These are phyloP conservation scores for Prolemur simus DNA, from an alignment of 2,113 vertebrate species.

Conservation along the genomic window DNA sequence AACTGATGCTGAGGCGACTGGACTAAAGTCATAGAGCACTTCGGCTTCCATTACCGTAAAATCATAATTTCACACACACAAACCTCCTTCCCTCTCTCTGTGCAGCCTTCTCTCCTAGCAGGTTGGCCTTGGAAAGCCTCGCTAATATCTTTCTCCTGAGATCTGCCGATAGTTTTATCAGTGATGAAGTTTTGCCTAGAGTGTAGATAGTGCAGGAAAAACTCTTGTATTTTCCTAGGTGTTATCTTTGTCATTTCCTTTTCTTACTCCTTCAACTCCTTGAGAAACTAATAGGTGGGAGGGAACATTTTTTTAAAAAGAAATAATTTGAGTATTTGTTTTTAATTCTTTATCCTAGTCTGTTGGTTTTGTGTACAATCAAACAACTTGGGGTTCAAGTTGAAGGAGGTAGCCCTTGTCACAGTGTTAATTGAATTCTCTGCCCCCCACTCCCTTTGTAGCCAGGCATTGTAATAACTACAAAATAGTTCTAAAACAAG, in stretches of 20 bases:
- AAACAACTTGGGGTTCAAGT: not conserved
- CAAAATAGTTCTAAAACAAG: conserved; percentile 46
- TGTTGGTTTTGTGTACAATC: conserved; percentile 36
- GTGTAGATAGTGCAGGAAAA: not conserved
- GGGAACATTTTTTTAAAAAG: not conserved
- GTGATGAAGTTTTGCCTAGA: not conserved
- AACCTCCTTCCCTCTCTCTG: not conserved
- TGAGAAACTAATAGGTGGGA: not conserved
- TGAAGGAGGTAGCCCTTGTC: not conserved
- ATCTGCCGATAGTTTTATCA: not conserved
- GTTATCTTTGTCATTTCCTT: not conserved
- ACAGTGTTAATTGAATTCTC: conserved; percentile 38
- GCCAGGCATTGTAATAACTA: not conserved
- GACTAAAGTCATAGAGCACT: not conserved
- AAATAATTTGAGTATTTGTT: conserved; percentile 33
- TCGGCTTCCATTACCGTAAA: not conserved
- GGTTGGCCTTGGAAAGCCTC: not conserved
- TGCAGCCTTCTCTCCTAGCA: not conserved
- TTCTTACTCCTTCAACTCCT: not conserved
- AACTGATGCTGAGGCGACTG: not conserved
- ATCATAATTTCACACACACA: not conserved
- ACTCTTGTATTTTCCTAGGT: not conserved
- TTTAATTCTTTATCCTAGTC: not conserved
- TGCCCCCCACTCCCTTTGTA: not conserved
- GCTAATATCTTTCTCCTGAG: not conserved